Base-by-base conservation (phyloP, 2,888 invertebrate genomes). In the Mythimna lalbum region DNA sequence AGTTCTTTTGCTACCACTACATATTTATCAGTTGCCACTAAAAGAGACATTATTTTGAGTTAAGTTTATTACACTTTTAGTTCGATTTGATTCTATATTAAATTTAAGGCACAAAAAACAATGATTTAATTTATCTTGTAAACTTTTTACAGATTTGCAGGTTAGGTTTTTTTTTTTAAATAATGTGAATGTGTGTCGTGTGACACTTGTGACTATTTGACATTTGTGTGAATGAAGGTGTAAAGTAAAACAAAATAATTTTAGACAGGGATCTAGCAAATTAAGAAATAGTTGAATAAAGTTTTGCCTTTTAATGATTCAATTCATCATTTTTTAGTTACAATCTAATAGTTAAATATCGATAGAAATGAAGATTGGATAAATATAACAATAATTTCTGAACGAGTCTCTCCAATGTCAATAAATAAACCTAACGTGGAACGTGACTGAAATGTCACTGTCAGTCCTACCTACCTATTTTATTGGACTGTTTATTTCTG, bases 1-100 rank as follows among this genome's bases (percentile, higher is more conserved):
- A 92, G 87, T 55, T 91, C 92, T 81, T 89, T 93, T 36, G 90
- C 86, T 52, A 91, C 87, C 10, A 89, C 90, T 69, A 95, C 81
- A 70, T 88, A 86, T 57, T 90, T 88, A 50, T 91, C 86, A 55
- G 85, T 89, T 62, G 91, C 90, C 68, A 90, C 87, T 79, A 96
- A 74, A 65, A 83, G 88, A 81, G 89, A 88, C 95, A 95, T 94
- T 62, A 33, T 86, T 2, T 9, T 27, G 59, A 67, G 19, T 72
- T 64, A 47, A 43, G 19, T 3, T 33, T 63, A 75, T 53, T 56
- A 14, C 63, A 71, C 56, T 70, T 62, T 63, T 33, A 61, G 5
- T 23, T 52, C 19, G 19, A 49, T 27, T 59, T 23, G 43, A 39
- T 63, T 62, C 21, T 59, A 23, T 21, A 65, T 39, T 12, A 61